These are phyloP conservation scores for Lasioglossum baleicum DNA, from an alignment of 1,140 invertebrate species.

Conservation along the genomic window DNA sequence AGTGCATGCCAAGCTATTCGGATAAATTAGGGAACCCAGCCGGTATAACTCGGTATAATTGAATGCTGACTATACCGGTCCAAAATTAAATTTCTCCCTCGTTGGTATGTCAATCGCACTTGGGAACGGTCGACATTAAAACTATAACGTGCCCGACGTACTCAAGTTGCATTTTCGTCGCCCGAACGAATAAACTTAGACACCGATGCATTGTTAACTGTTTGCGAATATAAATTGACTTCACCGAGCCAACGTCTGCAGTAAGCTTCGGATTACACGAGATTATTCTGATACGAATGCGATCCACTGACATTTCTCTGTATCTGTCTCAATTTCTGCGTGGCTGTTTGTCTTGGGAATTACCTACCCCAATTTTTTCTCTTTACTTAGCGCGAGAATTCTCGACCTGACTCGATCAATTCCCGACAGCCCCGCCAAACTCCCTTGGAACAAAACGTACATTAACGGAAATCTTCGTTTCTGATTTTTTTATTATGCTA, in stretches of 20 bases:
- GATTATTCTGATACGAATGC: neutral
- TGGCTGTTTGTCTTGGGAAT: neutral
- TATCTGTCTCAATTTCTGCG: neutral
- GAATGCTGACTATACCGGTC: slow-evolving; percentile 34
- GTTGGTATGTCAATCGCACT: slow-evolving; percentile 49
- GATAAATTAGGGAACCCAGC: slow-evolving; percentile 47
- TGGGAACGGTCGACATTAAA: slow-evolving; percentile 1
- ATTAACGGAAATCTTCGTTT: no score
- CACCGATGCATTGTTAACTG: neutral
- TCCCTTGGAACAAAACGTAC: no score
- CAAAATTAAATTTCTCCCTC: slow-evolving; percentile 54
- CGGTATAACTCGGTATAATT: slow-evolving; percentile 50
- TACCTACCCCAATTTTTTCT: neutral
- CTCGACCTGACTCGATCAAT: neutral
- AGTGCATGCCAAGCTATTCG: slow-evolving; percentile 41
- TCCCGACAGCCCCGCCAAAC: neutral
- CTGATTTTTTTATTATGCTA: no score
- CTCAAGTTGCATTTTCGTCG: slow-evolving; percentile 1
- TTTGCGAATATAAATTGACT: neutral
- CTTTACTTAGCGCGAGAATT: neutral
- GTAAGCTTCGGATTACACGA: neutral
- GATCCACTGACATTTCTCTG: neutral
- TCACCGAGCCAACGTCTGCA: slow-evolving; percentile 13
- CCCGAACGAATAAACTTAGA: neutral
- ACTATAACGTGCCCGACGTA: neutral